Base-by-base conservation (phyloP, 2,113 vertebrate species). In the Pomatorhinus ruficollis region DNA sequence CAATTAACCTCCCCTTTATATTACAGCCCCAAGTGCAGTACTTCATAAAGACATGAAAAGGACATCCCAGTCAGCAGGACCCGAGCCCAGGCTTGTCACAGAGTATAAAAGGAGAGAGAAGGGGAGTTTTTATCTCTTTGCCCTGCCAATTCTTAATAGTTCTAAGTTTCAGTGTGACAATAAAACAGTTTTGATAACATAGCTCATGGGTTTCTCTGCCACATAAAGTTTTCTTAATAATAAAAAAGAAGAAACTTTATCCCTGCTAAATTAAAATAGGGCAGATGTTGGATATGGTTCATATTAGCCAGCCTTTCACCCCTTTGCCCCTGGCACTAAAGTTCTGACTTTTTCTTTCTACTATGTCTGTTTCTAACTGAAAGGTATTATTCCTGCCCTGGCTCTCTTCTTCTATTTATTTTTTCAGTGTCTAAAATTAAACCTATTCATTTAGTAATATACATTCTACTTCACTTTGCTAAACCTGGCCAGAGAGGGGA, bases 201-300 rank as follows among this genome's bases (percentile, higher is more conserved):
- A 95, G 93, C 93, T 97, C 84, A 28, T 79, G 89, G 93, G 56
- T 95, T 96, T 97, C 92, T 94, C 82, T 83, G 95, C 77, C 83
- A 96, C 79, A 83, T 79, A 87, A 97, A 96, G 92, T 97, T 98
- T 97, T 97, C 95, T 97, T 96, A 96, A 95, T 96, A 97, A 97
- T 96, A 97, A 96, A 96, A 93, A 83, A 94, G 93, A 95, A 95
- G 92, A 95, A 97, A 97, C 85, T 90, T 93, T 97, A 97, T 90
- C 87, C 93, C 95, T 50, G 77, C 87, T 96, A 97, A 97, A 97
- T 97, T 96, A 96, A 96, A 97, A 97, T 79, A 91, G 95, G 91
- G 92, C 87, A 97, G 90, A 92, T 96, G 56, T 95, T 96, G 89
- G 94, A 74, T 96, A 96, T 95, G 89, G 82, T 85, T 98, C 88